Base-by-base conservation (phyloP, 2,113 vertebrate species). In the Dicrurus megarhynchus region DNA sequence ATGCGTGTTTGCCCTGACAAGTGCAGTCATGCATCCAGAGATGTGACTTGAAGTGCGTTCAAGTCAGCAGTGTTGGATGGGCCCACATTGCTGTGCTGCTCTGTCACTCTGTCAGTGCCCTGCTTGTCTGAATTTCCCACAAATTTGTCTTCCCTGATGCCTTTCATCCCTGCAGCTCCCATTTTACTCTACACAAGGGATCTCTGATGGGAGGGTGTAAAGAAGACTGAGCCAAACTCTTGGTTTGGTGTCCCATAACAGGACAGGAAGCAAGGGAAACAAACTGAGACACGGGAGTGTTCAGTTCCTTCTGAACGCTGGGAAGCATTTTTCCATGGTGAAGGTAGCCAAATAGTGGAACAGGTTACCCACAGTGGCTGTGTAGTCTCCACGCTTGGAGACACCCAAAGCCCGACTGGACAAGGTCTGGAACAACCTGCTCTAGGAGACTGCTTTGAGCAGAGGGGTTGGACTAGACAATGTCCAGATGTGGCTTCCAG, bases 21-120 rank as follows among this genome's bases (percentile, higher is more conserved):
- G 78, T 96, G 87, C 84, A 90, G 41, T 67, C 94, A 65, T 73
- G 52, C 69, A 89, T 92, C 70, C 84, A 82, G 3, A 87, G 91
- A 87, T 95, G 91, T 82, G 93, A 83, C 91, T 60, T 87, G 84
- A 94, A 91, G 89, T 19, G 15, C 56, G 15, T 91, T 93, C 89
- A 93, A 76, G 77, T 61, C 87, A 85, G 46, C 49, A 46, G 32
- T 14, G 28, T 5, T 53, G 37, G 78, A 76, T 20, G 37, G 42
- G 57, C 41, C 53, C 44, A 7, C 57, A 13, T 6, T 75, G 35
- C 69, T 60, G 52, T 44, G 73, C 50, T 75, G n/a, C 79, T 84
- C 91, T 83, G 33, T 63, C 75, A 50, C 50, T 71, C 81, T 70
- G 11, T 53, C 67, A 60, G 35, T 28, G 46, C 63, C 50, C 76